Percentiles rank a stretch among this genome's conserved stretches.
These are phyloP conservation scores for Philereme vetulata DNA, from an alignment of 2,888 invertebrate species.

Conservation along the genomic window DNA sequence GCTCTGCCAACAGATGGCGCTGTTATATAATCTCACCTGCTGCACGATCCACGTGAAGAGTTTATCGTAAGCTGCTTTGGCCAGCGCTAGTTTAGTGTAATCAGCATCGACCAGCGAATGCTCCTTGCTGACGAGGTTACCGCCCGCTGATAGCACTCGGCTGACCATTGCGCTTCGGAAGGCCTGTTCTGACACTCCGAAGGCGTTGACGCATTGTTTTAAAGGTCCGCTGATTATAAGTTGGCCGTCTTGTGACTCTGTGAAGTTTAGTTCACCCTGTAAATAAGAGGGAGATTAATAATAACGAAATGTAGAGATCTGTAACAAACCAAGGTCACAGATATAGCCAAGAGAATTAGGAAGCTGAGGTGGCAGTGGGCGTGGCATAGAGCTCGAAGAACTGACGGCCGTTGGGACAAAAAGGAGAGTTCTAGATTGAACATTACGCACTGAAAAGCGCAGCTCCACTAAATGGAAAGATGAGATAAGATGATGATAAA, in stretches of 20 bases:
- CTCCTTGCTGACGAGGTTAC: conserved; percentile 88
- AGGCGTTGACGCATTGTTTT: conserved; percentile 72
- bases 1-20: conserved; percentile 19
- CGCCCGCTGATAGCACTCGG: conserved; percentile 96
- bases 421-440: too few species aligned
- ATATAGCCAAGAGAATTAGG: too few species aligned
- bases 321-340: too few species aligned
- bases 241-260: conserved; percentile 85
- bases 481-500: too few species aligned
- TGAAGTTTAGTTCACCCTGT: conserved; percentile 84
- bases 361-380: too few species aligned
- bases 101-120: conserved; percentile 93
- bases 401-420: too few species aligned
- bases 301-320: too few species aligned
- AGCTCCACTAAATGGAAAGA: too few species aligned
- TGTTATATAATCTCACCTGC: conserved; percentile 61
- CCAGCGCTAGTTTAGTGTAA: conserved; percentile 95
- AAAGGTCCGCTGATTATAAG: conserved; percentile 80
- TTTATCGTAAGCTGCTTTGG: conserved; percentile 97
- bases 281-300: conserved; percentile 28
- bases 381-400: too few species aligned
- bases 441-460: too few species aligned
- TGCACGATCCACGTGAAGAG: conserved; percentile 97
- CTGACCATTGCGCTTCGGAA: conserved; percentile 91
- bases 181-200: conserved; percentile 85